Percentiles rank a stretch among this genome's conserved stretches.
phyloP scores from a whole-genome alignment of 2,888 invertebrate genomes.

The Lepidochitona cinerea region DNA sequence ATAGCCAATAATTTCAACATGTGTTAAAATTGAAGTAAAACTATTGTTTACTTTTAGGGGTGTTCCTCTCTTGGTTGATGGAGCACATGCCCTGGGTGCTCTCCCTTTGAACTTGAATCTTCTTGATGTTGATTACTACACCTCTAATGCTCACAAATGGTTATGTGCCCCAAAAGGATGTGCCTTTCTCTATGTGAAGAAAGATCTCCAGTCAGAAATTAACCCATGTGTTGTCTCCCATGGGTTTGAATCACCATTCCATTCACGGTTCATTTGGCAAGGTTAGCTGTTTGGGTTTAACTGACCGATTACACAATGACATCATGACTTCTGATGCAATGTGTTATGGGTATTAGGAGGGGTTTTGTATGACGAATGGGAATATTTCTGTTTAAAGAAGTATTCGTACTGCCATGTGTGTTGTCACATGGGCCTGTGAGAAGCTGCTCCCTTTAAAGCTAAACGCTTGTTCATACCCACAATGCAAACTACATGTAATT shows the following conservation, averaged over 20 bases:
- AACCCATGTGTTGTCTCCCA: slow-evolving; percentile 66
- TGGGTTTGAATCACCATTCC: slow-evolving; percentile 68
- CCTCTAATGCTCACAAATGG: slow-evolving; percentile 69
- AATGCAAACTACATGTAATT: too few species aligned
- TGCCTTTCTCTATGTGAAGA: slow-evolving; percentile 64
- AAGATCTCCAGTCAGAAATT: slow-evolving; percentile 43
- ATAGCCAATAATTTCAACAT: too few species aligned
- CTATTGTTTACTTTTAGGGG: slow-evolving; percentile 33
- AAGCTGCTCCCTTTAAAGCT: too few species aligned
- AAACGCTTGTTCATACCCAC: too few species aligned
- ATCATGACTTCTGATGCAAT: too few species aligned
- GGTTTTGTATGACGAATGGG: too few species aligned
- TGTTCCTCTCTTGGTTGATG: slow-evolving; percentile 64
- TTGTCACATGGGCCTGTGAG: too few species aligned
- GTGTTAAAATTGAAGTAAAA: too few species aligned
- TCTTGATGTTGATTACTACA: slow-evolving; percentile 64
- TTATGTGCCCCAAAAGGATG: slow-evolving; percentile 66
- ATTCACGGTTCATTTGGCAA: slow-evolving; percentile 68
- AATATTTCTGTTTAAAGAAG: too few species aligned
- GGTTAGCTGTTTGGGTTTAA: slow-evolving; percentile 38
- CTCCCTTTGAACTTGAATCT: slow-evolving; percentile 45
- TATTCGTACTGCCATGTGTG: too few species aligned
- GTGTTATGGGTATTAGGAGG: too few species aligned
- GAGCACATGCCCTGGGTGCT: slow-evolving; percentile 67
- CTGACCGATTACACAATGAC: too few species aligned